A percentile compares a stretch with the other conserved stretches of the same genome.
phyloP scores from a whole-genome alignment of 2,797 vertebrate species.

The Sylvilagus floridanus region DNA sequence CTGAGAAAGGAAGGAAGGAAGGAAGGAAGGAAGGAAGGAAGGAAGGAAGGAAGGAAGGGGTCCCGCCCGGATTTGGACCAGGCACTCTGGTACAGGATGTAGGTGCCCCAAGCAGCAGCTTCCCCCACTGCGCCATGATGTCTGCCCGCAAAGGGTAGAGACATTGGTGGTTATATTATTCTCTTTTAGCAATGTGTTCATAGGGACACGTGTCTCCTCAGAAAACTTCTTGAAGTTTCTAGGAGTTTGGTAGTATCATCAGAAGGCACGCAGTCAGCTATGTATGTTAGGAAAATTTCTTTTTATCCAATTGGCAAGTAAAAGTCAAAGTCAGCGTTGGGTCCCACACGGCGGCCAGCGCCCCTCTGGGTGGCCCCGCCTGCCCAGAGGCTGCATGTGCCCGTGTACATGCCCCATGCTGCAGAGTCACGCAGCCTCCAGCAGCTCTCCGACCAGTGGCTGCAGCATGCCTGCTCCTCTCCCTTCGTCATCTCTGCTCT shows the following conservation, averaged over 20 bases:
- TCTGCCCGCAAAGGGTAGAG: too few relatives aligned
- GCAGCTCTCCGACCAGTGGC: neutral
- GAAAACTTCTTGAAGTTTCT: slow-evolving; percentile 3
- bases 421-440: neutral
- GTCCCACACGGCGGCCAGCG: neutral
- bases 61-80: too few relatives aligned
- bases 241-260: slow-evolving; percentile 13
- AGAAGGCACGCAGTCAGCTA: neutral
- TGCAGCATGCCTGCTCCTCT: neutral
- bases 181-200: slow-evolving; percentile 36
- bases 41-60: too few relatives aligned
- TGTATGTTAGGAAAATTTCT: neutral
- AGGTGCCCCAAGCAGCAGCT: too few relatives aligned
- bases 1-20: too few relatives aligned
- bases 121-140: too few relatives aligned
- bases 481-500: neutral
- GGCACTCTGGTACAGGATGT: too few relatives aligned
- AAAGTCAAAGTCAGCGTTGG: neutral
- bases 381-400: neutral
- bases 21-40: too few relatives aligned
- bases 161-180: neutral
- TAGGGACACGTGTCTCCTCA: neutral
- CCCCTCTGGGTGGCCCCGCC: neutral
- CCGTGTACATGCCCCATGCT: neutral
- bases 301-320: slow-evolving; percentile 38